Conservation (phyloP, 1,140 invertebrate species). For the Drosophila sproati region DNA sequence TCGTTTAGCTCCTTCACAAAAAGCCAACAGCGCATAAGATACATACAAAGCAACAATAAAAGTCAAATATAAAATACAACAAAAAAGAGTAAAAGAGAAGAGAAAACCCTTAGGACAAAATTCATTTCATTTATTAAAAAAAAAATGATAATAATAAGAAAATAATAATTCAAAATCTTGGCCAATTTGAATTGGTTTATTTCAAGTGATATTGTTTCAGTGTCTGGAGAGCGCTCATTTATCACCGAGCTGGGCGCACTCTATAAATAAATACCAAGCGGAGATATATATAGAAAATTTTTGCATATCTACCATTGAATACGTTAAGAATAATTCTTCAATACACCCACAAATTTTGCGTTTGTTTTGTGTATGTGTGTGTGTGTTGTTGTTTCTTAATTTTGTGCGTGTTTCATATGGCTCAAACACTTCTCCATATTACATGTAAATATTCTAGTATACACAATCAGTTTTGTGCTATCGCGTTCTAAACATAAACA, state of each 20-base stretch:
- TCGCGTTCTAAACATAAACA: constrained; percentile 36
- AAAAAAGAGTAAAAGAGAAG: constrained; percentile 18
- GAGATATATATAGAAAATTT: constrained; percentile 20
- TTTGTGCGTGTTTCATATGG: constrained; percentile 28
- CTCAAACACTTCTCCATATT: constrained; percentile 30
- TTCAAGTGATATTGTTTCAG: constrained; percentile 39
- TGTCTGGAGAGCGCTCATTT: constrained; percentile 17
- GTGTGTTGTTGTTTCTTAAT: constrained; percentile 20
- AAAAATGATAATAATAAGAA: constrained; percentile 7
- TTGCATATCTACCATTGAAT: constrained; percentile 18
- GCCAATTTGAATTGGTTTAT: constrained; percentile 31
- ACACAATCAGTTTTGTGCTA: constrained; percentile 30
- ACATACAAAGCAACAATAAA: constrained; percentile 27
- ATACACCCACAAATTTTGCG: constrained; percentile 11
- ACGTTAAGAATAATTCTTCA: not conserved
- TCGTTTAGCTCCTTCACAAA: constrained; percentile 38
- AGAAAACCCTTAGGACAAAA: constrained; percentile 12
- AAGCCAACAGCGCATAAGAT: constrained; percentile 53
- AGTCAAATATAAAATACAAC: constrained; percentile 26
- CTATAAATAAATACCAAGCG: constrained; percentile 37
- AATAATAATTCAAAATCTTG: constrained; percentile 26
- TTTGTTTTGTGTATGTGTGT: constrained; percentile 17
- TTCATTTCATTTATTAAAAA: constrained; percentile 23
- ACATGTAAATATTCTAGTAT: not conserved
- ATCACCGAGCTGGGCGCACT: constrained; percentile 19